These are phyloP conservation scores for Reticulitermes lucifugus DNA, from an alignment of 2,888 invertebrate genomes.

Conservation along the genomic window DNA sequence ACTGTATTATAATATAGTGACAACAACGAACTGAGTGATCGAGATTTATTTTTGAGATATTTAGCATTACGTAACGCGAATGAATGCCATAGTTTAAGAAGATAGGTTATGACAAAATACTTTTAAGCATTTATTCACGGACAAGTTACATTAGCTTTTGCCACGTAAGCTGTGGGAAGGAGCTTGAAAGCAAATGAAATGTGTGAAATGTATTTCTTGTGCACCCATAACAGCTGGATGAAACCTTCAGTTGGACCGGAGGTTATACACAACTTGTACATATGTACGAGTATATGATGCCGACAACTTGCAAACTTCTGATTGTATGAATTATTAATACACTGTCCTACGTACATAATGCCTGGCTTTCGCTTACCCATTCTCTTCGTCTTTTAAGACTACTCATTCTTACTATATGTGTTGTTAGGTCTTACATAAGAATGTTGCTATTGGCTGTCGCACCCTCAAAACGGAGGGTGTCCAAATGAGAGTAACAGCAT, in stretches of 20 bases:
- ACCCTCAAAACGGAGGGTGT: background rate
- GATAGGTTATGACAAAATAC: no score
- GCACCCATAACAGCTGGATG: background rate
- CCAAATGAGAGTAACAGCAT: no score
- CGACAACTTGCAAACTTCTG: background rate
- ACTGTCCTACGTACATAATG: background rate
- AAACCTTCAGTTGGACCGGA: background rate
- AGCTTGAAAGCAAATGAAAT: background rate
- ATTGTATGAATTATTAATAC: constrained; percentile 21
- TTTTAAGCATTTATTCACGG: no score
- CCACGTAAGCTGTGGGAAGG: background rate
- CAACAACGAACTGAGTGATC: no score
- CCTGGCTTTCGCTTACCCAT: background rate
- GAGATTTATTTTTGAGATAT: no score
- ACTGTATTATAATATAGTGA: no score
- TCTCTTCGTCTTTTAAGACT: background rate
- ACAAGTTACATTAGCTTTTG: no score
- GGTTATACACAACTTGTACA: background rate
- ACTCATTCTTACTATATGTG: background rate
- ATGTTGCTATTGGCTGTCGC: background rate
- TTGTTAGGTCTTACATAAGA: background rate
- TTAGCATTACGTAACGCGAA: no score
- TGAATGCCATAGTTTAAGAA: no score
- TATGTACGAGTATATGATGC: background rate
- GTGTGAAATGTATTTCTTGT: background rate